phyloP scores from a whole-genome alignment of 1,140 invertebrate species.

The Cydia amplana region DNA sequence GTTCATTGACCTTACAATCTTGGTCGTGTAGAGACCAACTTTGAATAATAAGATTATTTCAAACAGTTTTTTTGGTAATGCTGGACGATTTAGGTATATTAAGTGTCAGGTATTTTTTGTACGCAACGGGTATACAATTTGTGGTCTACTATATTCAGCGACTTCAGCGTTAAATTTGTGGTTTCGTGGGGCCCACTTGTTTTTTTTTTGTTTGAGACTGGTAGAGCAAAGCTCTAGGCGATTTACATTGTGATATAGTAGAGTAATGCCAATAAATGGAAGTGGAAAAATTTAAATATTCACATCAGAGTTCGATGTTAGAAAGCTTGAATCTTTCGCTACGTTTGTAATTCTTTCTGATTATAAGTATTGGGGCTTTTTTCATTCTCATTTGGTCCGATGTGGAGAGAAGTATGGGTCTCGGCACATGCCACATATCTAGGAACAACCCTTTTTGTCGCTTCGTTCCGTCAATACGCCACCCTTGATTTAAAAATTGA shows the following conservation, averaged over 20 bases:
- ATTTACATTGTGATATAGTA: not conserved
- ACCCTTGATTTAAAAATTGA: not conserved
- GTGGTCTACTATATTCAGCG: not conserved
- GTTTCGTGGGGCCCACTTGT: not conserved
- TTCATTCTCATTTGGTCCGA: too few relatives aligned
- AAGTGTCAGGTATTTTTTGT: not conserved
- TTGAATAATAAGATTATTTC: not conserved
- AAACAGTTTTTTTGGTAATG: not conserved
- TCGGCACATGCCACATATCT: too few relatives aligned
- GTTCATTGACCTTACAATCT: constrained; percentile 2
- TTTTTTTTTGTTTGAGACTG: not conserved
- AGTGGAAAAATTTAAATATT: not conserved
- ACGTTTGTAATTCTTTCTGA: too few relatives aligned
- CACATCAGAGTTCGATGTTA: not conserved
- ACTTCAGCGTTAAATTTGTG: not conserved
- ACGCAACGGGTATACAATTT: not conserved
- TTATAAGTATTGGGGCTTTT: too few relatives aligned
- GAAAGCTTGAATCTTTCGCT: too few relatives aligned
- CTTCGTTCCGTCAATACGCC: not conserved
- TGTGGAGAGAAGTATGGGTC: too few relatives aligned
- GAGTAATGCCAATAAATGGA: not conserved
- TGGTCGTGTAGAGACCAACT: not conserved
- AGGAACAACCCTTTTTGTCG: not conserved
- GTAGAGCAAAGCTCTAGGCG: not conserved
- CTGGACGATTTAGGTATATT: constrained; percentile 1